Evolutionary conservation across 2,113 vertebrate genomes (phyloP), one percentile per base, ranked within the genome.

Genomic region (Miniopterus natalensis): DNA sequence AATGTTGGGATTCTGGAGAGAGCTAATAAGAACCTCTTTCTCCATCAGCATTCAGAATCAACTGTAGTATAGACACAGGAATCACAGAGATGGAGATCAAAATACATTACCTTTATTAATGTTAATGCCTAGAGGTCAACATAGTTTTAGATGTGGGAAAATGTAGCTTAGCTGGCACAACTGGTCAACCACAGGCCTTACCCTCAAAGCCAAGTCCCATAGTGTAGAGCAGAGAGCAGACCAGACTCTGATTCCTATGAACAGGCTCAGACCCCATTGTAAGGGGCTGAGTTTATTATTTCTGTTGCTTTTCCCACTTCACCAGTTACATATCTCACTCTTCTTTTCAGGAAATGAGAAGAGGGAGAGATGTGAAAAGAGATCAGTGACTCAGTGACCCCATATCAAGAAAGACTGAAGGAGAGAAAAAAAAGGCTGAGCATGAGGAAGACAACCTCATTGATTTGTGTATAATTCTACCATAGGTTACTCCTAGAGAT

Each of bases 381-480:
- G 14, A 25, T 1, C 25, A 71, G 5, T 61, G 36, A 55, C 12
- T 70, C 31, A 31, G 13, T 49, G 55, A 88, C 5, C 8, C 20
- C 15, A 23, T 74, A 49, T 45, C n/a, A 89, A n/a, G 55, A 66
- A 59, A 84, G 18, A 79, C 2, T 47, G 15, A 83, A 63, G 36
- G 18, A 90, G 45, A 42, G 70, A 17, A 61, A 75, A 85, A 84
- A 75, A 85, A 84, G 13, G 65, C 29, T 21, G 6, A 42, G 13
- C 53, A 17, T 83, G 21, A 59, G 79, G 5, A 29, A 85, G 36
- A 53, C 3, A 42, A 8, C 5, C 7, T 57, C 65, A 53, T 2
- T 42, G 18, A 51, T 80, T 74, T 53, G 42, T 81, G 3, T n/a
- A 36, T 53, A 59, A 92, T 59, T 88, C 55, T 84, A 81, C 74